These are phyloP conservation scores for Charadrius vociferus DNA, from an alignment of 2,113 vertebrate genomes.

Conservation along the genomic window DNA sequence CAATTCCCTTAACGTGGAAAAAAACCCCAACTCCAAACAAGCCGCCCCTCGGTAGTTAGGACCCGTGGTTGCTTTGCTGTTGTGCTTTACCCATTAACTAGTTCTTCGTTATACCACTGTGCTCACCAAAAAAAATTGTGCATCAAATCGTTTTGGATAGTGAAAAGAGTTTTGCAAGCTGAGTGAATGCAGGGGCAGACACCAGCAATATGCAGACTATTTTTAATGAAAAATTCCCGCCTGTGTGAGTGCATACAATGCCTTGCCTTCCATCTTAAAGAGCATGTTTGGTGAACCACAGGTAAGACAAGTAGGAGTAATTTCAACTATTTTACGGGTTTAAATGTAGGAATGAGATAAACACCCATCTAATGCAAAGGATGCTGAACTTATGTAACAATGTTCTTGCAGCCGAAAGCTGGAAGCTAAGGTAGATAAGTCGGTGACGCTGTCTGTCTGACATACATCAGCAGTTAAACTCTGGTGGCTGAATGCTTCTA, in stretches of 20 bases:
- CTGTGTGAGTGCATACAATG: background rate
- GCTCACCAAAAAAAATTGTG: background rate
- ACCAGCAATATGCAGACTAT: background rate
- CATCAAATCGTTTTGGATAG: background rate
- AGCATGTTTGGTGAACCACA: background rate
- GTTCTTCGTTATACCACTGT: background rate
- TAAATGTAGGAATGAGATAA: background rate
- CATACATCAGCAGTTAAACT: background rate
- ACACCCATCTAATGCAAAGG: background rate
- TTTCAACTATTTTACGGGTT: background rate
- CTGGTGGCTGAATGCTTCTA: background rate
- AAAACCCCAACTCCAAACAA: background rate
- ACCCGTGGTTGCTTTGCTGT: background rate
- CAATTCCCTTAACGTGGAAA: background rate
- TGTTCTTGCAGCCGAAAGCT: background rate
- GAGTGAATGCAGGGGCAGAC: background rate
- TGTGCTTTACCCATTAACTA: background rate
- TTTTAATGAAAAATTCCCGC: background rate
- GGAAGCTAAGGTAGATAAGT: background rate
- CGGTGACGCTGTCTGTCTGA: background rate
- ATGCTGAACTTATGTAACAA: background rate
- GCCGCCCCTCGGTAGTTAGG: accelerated
- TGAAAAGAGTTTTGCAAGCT: background rate
- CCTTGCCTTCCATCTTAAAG: background rate
- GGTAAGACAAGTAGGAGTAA: background rate